These are phyloP conservation scores for Poecilia velifera DNA, from an alignment of 2,797 vertebrate species.

Conservation along the genomic window DNA sequence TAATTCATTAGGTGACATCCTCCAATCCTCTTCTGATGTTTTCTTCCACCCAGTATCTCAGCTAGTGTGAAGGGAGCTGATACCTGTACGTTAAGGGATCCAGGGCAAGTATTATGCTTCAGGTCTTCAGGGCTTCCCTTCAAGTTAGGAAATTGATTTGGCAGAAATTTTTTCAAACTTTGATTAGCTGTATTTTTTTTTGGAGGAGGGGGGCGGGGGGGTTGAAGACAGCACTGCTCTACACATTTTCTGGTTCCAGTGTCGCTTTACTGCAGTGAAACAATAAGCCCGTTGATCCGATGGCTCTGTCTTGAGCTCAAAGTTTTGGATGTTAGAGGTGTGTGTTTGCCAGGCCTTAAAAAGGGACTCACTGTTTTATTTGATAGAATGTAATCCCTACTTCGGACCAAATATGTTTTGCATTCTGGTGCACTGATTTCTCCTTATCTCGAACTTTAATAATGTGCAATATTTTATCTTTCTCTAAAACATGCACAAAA, in stretches of 20 bases:
- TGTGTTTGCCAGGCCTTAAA: constrained; percentile 2
- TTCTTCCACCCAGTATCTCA: background rate
- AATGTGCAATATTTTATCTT: constrained; percentile 56
- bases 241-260: constrained; percentile 11
- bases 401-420: constrained; percentile 48
- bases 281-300: constrained; percentile 1
- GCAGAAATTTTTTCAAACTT: constrained; percentile 31
- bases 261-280: constrained; percentile 3
- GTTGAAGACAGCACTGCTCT: background rate
- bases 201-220: too few species aligned
- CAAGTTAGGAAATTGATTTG: constrained; percentile 1
- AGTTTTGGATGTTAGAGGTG: background rate
- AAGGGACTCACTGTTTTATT: background rate
- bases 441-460: constrained; percentile 4
- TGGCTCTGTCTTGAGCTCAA: constrained; percentile 2
- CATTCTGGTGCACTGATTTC: constrained; percentile 6
- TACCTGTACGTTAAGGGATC: constrained; percentile 14
- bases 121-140: constrained; percentile 21
- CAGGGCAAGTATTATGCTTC: constrained; percentile 18
- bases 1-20: constrained; percentile 24
- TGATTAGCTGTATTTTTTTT: constrained; percentile 55
- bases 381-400: background rate
- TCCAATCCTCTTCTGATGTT: constrained; percentile 63
- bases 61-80: background rate
- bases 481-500: constrained; percentile 7